Percentiles rank a stretch among this genome's conserved stretches.
Evolutionary conservation across 1,140 invertebrate species (phyloP).

Genomic region (Listronotus oregonensis): DNA sequence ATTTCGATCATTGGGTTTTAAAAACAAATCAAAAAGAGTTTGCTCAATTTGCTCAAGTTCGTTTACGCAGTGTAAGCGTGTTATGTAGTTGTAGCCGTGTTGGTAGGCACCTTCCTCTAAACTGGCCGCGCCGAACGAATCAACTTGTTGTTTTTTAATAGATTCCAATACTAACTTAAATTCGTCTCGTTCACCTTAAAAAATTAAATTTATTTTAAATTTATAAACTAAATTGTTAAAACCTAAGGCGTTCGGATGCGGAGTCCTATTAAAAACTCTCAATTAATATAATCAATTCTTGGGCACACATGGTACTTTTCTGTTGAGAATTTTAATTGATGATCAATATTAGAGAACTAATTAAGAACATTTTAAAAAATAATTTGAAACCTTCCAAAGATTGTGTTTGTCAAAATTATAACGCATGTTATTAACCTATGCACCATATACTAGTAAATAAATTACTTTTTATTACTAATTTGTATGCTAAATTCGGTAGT

Average conservation of each 20-base stretch:
- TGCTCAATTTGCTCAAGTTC: conserved; percentile 65
- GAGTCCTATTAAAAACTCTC: background rate
- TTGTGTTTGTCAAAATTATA: too few species aligned
- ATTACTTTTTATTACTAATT: too few species aligned
- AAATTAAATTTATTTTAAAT: conserved; percentile 14
- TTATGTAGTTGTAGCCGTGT: conserved; percentile 79
- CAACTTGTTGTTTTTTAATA: conserved; percentile 65
- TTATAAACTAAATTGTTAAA: background rate
- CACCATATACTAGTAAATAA: too few species aligned
- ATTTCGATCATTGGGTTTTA: conserved; percentile 44
- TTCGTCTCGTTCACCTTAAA: conserved; percentile 46
- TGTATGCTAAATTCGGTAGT: too few species aligned
- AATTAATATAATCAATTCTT: too few species aligned
- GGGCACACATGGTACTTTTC: too few species aligned
- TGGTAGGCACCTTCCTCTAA: conserved; percentile 75
- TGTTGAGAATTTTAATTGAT: too few species aligned
- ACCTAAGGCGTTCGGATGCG: background rate
- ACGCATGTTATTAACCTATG: too few species aligned
- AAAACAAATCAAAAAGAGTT: conserved; percentile 53
- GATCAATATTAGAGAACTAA: too few species aligned
- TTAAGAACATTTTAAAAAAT: too few species aligned
- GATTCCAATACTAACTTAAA: conserved; percentile 58
- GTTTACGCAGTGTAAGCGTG: conserved; percentile 71
- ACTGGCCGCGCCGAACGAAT: conserved; percentile 64
- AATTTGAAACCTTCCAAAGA: too few species aligned